Base-by-base conservation (phyloP, 2,888 invertebrate species). In the Crocallis elinguaria region DNA sequence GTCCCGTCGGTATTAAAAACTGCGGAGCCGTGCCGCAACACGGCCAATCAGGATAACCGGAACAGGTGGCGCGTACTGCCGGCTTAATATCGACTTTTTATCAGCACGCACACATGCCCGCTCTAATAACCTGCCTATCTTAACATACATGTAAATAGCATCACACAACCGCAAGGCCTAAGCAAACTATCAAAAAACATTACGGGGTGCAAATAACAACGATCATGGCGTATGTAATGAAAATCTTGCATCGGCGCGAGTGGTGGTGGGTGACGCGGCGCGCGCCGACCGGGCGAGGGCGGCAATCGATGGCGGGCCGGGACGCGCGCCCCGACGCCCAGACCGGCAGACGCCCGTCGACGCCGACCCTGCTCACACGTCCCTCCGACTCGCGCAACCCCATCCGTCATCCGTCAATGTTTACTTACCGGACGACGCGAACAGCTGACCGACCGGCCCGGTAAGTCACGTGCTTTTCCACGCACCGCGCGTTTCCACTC, bases 281-380 rank as follows among this genome's bases (percentile, higher is more conserved):
- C 84, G 86, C 84, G 86, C 84, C 79, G 84, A 71, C 79, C 74
- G 79, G 81, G 83, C 81, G 86, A 86, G 93, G 88, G 82, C 79
- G 83, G 84, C 81, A 85, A 86, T 86, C 86, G 92, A 93, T 93
- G 93, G 86, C 88, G 88, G 84, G 88, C 83, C 86, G 86, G 86
- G 83, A 78, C 82, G 86, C 82, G 86, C 87, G 91, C 87, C 92
- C 85, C 93, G 92, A 92, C 92, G 92, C 89, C 91, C 84, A 90
- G 93, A 92, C 92, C 90, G 86, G 86, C 92, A 92, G 92, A 93
- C 93, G 92, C 90, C 92, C 85, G 86, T 88, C 75, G 92, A 91
- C 78, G 88, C 80, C 92, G 73, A 86, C 86, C 70, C 92, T 70
- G 83, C 73, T 63, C 80, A 75, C 82, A 86, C 85, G 86, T 77